Base-by-base conservation (phyloP, 2,888 invertebrate genomes). In the Lasioglossum calceatum region DNA sequence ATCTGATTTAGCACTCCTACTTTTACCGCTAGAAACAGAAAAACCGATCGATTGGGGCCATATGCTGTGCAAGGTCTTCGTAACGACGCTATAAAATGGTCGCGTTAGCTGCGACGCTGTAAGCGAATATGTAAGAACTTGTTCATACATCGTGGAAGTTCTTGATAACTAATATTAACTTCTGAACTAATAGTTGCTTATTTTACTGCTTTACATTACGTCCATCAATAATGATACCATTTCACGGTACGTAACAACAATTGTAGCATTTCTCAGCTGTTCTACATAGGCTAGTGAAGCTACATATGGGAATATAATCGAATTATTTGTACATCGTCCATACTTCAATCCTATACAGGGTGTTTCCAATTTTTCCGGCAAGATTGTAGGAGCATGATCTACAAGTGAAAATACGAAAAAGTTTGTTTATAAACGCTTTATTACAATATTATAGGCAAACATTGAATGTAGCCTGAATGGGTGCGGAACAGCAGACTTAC, bases 1-100 rank as follows among this genome's bases (percentile, higher is more conserved):
- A 64, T 64, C 64, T 32, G 23, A 36, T 39, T 36, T 19, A 10
- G 4, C 19, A 1, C 10, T 12, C 8, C 39, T 36, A 39, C 70
- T 39, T 70, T 39, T 36, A 70, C 23, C 12, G 64, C 32, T 64
- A 7, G 64, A 32, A 64, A 64, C 16, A 64, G 64, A 64, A 64
- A 64, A 64, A 58, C 32, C 64, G 32, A 64, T 64, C 32, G 64
- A 32, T 64, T 32, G 32, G 27, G 27, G 64, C 64, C 64, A 16
- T 64, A 32, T 16, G 58, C 58, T n/a, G 58, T n/a, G 58, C 58
- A 58, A 58, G 58, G 58, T n/a, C 58, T 58, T n/a, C n/a, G 58
- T 12, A n/a, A 58, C 58, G 58, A n/a, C 12, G 58, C 58, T 58
- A 58, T 58, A 58, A 58, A 58, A 58, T 58, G 58, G 58, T n/a